Conservation (phyloP, 1,140 invertebrate genomes). For the Pentalonia nigronervosa region DNA sequence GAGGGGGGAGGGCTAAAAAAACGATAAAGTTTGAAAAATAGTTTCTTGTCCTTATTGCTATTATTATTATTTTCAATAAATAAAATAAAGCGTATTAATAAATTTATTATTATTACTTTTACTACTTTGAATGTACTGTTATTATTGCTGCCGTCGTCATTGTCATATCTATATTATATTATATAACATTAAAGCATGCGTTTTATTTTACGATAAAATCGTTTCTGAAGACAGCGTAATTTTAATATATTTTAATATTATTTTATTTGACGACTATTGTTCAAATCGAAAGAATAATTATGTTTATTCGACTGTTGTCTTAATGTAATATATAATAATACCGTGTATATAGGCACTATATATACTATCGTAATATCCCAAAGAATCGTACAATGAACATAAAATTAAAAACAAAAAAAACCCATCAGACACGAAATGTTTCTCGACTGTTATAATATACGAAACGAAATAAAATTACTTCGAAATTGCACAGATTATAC, state of each 20-base stretch:
- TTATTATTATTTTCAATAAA: too few relatives aligned
- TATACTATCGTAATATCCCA: background rate
- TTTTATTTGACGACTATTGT: background rate
- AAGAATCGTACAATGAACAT: background rate
- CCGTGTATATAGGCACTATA: background rate
- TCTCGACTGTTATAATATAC: background rate
- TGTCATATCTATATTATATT: background rate
- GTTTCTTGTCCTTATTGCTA: too few relatives aligned
- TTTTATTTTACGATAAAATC: too few relatives aligned
- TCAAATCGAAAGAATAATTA: background rate
- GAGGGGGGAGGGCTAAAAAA: background rate
- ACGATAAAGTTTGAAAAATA: background rate
- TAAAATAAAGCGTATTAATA: too few relatives aligned
- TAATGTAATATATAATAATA: background rate
- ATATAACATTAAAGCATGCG: background rate
- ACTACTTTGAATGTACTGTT: background rate
- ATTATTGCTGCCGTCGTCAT: background rate
- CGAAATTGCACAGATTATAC: background rate
- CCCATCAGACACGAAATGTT: background rate
- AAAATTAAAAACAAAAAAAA: background rate
- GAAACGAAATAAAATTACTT: slow-evolving; percentile 28
- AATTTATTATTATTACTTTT: background rate
- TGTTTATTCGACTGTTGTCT: background rate
- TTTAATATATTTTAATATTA: background rate
- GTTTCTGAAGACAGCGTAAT: too few relatives aligned